Conservation (phyloP, 2,113 vertebrate species). For the Chiloscyllium plagiosum region DNA sequence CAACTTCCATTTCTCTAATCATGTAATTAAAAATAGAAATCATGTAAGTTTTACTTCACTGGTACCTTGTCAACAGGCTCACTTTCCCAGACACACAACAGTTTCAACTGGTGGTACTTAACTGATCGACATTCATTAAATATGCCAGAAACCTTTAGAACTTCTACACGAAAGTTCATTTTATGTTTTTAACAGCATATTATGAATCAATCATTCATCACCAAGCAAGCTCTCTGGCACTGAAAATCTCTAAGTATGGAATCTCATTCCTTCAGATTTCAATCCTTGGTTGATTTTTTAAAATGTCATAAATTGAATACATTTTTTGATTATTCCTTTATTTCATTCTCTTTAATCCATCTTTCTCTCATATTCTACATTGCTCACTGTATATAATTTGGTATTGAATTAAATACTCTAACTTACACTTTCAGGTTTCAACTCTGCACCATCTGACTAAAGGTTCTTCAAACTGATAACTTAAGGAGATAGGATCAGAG, state of each 20-base stretch:
- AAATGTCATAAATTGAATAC: neutral
- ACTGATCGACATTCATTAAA: neutral
- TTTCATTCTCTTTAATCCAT: neutral
- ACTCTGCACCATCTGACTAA: too few species aligned
- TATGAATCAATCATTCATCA: neutral
- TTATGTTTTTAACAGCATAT: neutral
- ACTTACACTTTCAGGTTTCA: neutral
- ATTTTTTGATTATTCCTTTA: neutral
- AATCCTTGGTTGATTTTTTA: neutral
- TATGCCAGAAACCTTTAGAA: neutral
- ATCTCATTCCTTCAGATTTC: neutral
- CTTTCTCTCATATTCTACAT: neutral
- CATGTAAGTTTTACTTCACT: neutral
- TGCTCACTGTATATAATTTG: neutral
- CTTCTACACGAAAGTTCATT: neutral
- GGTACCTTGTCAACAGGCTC: neutral
- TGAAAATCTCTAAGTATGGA: neutral
- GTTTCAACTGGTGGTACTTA: neutral
- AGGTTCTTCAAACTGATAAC: too few species aligned
- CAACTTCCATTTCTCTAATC: neutral
- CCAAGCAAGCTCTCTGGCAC: neutral
- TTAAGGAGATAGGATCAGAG: too few species aligned
- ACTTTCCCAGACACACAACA: neutral
- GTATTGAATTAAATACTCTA: neutral
- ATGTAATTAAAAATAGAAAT: neutral